Evolutionary conservation across 1,140 invertebrate species (phyloP), one percentile per base, ranked within the genome.

Genomic region (Drosophila parvula): DNA sequence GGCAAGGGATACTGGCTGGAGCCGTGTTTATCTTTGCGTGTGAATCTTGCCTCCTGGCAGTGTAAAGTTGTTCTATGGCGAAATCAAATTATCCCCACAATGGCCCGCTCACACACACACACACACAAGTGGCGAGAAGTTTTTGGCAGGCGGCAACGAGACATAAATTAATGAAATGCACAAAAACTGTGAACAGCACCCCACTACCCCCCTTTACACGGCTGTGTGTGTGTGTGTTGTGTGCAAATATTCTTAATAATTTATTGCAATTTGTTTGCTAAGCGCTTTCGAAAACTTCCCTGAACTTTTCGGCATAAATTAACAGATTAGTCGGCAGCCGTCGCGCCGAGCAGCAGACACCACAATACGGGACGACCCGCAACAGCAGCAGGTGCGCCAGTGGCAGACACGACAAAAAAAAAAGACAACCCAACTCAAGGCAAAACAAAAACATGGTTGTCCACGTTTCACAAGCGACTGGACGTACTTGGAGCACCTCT

Each of bases 291-390:
- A 75, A 55, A 79, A 84, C 71, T 79, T 88, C 67, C 55, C 61
- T 74, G 36, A 89, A 89, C 84, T 89, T 89, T 89, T 81, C 56
- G 80, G 80, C 84, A 89, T 89, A 89, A 89, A 89, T 89, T 89
- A 89, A 89, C 78, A 89, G 84, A 89, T 89, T 89, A 89, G 84
- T 81, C 71, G 74, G 47, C 65, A 78, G 64, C 28, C 74, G 67
- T 50, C 59, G 60, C 70, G 70, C 43, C 61, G 56, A 51, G 14
- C 40, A 34, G 53, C 38, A 61, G 45, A 70, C 51, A 55, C 55
- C 44, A 27, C 12, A 7, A 57, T 40, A 27, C 38, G 53, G 34
- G 45, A 48, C 8, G 47, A 14, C 28, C n/a, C n/a, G n/a, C n/a
- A n/a, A 5, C 30, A 30, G 3, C 30, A 30, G 30, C 65, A 74